These are phyloP conservation scores for Buceros bicornis DNA, from an alignment of 2,797 vertebrate species.

Conservation along the genomic window DNA sequence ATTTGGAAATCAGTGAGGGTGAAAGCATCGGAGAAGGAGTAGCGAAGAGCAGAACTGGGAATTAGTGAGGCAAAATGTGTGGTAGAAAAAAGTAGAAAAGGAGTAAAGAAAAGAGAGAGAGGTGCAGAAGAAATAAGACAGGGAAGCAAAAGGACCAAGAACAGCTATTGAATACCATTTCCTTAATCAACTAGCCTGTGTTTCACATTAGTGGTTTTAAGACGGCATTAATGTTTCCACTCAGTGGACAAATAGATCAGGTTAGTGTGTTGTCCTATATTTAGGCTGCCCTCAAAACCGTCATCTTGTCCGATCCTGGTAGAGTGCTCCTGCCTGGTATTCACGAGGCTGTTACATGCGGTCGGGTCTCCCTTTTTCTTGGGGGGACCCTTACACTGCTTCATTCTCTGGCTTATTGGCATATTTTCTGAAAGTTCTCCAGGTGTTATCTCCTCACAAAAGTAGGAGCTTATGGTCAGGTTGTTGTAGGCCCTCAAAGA, in stretches of 20 bases:
- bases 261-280: background rate
- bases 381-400: accelerated
- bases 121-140: background rate
- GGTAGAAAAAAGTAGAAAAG: background rate
- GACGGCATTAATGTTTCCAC: background rate
- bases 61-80: background rate
- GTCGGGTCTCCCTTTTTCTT: background rate
- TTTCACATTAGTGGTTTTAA: background rate
- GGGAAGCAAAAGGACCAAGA: background rate
- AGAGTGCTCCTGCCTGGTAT: background rate
- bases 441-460: background rate
- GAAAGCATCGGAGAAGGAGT: background rate
- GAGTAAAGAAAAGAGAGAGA: background rate
- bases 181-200: background rate
- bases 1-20: background rate
- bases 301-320: background rate
- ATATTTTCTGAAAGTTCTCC: background rate
- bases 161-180: background rate
- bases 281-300: background rate
- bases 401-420: background rate
- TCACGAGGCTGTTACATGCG: background rate
- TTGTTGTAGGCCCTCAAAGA: background rate
- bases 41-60: background rate
- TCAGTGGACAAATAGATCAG: background rate
- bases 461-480: background rate